Base-by-base conservation (phyloP, 2,113 vertebrate genomes). In the Tetraodon nigroviridis region DNA sequence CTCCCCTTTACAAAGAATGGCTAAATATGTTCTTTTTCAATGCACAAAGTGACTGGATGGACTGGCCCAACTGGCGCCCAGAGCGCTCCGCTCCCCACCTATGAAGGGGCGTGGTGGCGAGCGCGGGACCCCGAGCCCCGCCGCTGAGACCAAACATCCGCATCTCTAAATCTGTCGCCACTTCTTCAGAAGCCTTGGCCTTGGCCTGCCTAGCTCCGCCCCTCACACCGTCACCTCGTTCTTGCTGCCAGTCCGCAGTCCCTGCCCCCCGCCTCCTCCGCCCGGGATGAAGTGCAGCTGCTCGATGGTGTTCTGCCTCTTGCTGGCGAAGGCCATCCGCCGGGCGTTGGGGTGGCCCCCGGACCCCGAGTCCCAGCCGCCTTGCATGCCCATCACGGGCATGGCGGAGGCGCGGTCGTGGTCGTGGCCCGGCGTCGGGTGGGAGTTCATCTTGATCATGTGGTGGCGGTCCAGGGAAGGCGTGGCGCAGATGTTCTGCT, bases 271-370 rank as follows among this genome's bases (percentile, higher is more conserved):
- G 75, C 90, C 58, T 7, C 84, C 88, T 21, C 90, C 93, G 0
- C 92, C 93, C 0, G 93, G 93, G 64, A 95, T 91, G 81, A 92
- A 93, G 80, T 95, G 93, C 67, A 96, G 90, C 82, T 94, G 92
- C 85, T 96, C 94, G 52, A 95, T 89, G 67, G 93, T 94, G 87
- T 91, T 93, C 87, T 96, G 94, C 55, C 92, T 87, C 81, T 92
- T 92, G 68, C 52, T 78, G 68, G 93, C 93, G 46, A 94, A 96
- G 15, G 93, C 92, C 70, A 93, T 92, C 61, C 93, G 80, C 0
- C 90, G 80, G 6, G 88, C 75, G 27, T 64, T 88, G 60, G 76
- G 84, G 67, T 89, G 91, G 2, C 76, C 83, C 10, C 83, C 69
- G 19, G 47, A 50, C 6, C 78, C 73, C 67, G 69, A 51, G 52